Percentiles rank a stretch among this genome's conserved stretches.
Conservation (phyloP, 2,888 invertebrate genomes). For the Eupithecia tripunctaria region DNA sequence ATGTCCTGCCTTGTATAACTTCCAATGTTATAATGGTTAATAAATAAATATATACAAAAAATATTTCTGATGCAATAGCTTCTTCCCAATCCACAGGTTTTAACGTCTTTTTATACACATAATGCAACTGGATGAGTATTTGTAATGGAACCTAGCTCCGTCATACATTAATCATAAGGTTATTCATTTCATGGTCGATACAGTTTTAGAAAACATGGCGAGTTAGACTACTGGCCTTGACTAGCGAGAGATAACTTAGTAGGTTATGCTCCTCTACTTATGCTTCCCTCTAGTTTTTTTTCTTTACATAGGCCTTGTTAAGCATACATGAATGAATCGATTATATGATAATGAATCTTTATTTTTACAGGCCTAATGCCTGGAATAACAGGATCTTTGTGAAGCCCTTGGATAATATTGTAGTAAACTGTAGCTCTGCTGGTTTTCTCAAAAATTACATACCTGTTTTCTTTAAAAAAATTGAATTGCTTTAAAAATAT, state of each 20-base stretch:
- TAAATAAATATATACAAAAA: no score
- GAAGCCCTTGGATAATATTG: neutral
- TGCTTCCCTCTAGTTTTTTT: neutral
- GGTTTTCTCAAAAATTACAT: neutral
- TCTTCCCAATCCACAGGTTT: no score
- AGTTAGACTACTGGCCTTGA: neutral
- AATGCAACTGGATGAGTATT: neutral
- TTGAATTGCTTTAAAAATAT: no score
- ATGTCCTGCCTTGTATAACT: no score
- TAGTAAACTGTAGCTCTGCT: neutral
- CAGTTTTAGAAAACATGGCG: neutral
- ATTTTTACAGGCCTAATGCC: slow-evolving; percentile 1
- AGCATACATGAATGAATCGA: neutral
- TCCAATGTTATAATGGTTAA: no score
- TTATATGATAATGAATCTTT: neutral
- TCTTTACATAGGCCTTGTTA: neutral
- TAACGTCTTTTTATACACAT: neutral
- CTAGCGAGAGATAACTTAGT: neutral
- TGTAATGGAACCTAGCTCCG: neutral
- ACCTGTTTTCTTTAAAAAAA: no score
- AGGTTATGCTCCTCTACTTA: neutral
- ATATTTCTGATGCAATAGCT: no score
- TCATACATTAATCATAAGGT: neutral
- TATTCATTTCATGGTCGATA: neutral
- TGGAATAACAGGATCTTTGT: neutral